phyloP scores from a whole-genome alignment of 2,797 vertebrate species.

The Periparus ater region DNA sequence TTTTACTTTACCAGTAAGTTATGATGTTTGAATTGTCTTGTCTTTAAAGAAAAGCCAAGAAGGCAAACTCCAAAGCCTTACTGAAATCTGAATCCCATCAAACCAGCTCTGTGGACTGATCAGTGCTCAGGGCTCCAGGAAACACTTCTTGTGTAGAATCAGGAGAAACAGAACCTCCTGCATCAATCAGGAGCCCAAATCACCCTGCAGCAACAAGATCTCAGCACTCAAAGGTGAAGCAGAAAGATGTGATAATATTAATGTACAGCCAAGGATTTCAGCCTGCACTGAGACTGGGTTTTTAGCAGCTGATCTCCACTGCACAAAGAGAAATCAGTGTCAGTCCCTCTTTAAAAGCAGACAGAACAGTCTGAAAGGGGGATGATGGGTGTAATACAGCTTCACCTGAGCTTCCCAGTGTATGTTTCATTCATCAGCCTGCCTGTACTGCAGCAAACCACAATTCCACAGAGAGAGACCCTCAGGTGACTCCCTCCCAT shows the following conservation, averaged over 20 bases:
- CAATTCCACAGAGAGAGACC: not conserved
- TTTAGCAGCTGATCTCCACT: not conserved
- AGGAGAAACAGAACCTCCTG: not conserved
- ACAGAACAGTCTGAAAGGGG: not conserved
- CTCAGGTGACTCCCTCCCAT: not conserved
- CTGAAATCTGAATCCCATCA: not conserved
- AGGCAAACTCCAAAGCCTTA: not conserved
- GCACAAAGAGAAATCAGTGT: not conserved
- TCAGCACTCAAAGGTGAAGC: not conserved
- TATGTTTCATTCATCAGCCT: not conserved
- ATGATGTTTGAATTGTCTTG: not conserved
- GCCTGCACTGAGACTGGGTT: not conserved
- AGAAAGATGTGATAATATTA: not conserved
- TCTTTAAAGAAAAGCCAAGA: conserved; percentile 39
- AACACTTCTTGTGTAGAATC: not conserved
- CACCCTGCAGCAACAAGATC: not conserved
- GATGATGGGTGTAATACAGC: not conserved
- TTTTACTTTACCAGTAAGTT: conserved; percentile 43
- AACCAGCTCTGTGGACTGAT: not conserved
- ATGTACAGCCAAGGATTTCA: not conserved
- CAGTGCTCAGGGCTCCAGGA: not conserved
- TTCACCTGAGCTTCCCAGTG: not conserved
- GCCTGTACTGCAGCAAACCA: not conserved
- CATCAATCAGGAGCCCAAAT: not conserved
- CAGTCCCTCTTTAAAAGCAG: not conserved